A percentile compares a stretch with the other conserved stretches of the same genome.
These are phyloP conservation scores for Balearica regulorum DNA, from an alignment of 2,797 vertebrate species.

Conservation along the genomic window DNA sequence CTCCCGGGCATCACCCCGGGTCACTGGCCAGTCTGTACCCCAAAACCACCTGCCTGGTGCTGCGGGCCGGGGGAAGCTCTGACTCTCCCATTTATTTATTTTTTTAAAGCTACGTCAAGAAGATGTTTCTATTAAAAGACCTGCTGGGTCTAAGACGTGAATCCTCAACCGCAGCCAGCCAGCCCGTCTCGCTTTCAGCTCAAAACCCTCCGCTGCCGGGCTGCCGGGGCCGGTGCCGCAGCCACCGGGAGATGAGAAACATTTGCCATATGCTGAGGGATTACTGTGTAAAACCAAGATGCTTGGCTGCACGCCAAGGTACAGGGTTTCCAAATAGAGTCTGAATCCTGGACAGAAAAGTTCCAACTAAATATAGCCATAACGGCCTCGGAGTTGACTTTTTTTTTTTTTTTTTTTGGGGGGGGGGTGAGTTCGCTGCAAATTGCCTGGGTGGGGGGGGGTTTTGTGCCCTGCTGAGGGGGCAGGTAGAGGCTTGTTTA, in stretches of 20 bases:
- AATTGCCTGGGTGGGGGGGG: not conserved
- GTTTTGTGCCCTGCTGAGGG: not conserved
- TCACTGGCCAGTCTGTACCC: not conserved
- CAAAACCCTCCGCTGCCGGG: not conserved
- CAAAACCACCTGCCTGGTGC: not conserved
- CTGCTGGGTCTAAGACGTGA: not conserved
- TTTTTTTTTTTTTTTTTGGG: not conserved
- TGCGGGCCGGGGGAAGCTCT: not conserved
- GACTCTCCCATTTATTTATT: not conserved
- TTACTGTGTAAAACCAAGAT: conserved; percentile 65
- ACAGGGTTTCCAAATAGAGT: conserved; percentile 75
- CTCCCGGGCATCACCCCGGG: not conserved
- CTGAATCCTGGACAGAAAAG: conserved; percentile 65
- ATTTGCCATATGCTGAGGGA: conserved; percentile 65
- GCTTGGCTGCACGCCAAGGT: conserved; percentile 62
- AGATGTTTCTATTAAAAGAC: not conserved
- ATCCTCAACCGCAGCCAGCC: not conserved
- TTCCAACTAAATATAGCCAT: conserved; percentile 75
- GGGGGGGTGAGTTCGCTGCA: conserved; percentile 38
- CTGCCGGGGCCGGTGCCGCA: not conserved
- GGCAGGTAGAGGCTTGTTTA: not conserved
- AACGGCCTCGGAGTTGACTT: conserved; percentile 38
- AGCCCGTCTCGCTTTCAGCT: not conserved
- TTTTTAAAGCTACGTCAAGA: not conserved
- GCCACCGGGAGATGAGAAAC: conserved; percentile 28